Evolutionary conservation across 2,797 vertebrate genomes (phyloP).

Genomic region (Tragopan temminckii): DNA sequence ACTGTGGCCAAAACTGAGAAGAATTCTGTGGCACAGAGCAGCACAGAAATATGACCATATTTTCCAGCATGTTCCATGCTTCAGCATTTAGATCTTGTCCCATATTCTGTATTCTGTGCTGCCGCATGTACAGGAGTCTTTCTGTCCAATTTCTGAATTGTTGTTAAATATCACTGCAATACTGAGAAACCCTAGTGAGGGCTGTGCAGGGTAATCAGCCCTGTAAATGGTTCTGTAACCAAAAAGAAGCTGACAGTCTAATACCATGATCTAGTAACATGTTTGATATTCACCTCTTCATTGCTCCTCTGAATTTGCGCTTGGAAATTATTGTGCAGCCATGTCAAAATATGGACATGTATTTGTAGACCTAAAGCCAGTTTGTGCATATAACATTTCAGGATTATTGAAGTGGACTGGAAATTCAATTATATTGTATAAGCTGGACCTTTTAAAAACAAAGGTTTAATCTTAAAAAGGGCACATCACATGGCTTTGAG

Average conservation of each 20-base stretch:
- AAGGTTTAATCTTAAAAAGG: not conserved
- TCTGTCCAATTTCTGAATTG: not conserved
- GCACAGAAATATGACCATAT: not conserved
- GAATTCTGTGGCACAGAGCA: not conserved
- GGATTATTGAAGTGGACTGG: not conserved
- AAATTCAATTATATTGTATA: not conserved
- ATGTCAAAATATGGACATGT: rapidly evolving
- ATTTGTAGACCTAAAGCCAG: not conserved
- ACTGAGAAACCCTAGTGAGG: not conserved
- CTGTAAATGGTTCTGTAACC: not conserved
- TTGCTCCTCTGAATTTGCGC: not conserved
- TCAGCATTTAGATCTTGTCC: rapidly evolving
- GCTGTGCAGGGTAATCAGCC: not conserved
- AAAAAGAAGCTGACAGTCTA: not conserved
- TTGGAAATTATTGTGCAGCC: not conserved
- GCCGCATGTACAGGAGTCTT: not conserved
- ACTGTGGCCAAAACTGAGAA: not conserved
- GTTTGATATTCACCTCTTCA: not conserved
- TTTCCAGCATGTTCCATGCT: not conserved
- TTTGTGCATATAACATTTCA: not conserved
- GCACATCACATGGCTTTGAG: not conserved
- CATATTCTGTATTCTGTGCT: not conserved
- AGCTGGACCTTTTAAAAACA: not conserved
- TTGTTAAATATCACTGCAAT: not conserved
- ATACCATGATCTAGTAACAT: not conserved